These are phyloP conservation scores for Catharus bicknelli DNA, from an alignment of 2,113 vertebrate species.

Conservation along the genomic window DNA sequence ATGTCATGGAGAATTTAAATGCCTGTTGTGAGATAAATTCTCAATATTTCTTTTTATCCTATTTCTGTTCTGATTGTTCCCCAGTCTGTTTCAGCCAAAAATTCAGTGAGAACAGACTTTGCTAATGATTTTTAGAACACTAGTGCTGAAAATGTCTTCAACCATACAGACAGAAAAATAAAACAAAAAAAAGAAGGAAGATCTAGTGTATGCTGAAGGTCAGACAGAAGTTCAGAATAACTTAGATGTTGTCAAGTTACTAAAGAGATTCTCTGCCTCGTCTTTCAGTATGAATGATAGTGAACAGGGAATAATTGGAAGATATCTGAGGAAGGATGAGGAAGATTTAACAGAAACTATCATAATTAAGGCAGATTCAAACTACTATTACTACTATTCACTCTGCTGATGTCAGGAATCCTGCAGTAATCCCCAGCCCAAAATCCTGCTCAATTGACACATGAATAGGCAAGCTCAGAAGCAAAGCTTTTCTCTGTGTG, in stretches of 20 bases:
- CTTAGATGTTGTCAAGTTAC: background rate
- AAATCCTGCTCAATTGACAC: background rate
- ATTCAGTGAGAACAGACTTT: background rate
- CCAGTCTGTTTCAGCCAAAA: background rate
- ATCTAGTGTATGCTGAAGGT: background rate
- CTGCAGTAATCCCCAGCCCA: background rate
- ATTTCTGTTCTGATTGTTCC: background rate
- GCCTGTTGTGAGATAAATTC: background rate
- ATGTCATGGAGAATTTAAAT: background rate
- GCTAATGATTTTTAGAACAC: background rate
- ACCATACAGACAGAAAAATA: background rate
- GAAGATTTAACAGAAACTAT: background rate
- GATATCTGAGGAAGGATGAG: background rate
- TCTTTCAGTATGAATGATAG: background rate
- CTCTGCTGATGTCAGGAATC: background rate
- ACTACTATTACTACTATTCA: background rate
- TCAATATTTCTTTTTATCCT: background rate
- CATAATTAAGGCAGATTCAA: background rate
- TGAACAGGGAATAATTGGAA: background rate
- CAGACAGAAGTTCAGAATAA: background rate
- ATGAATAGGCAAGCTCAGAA: background rate
- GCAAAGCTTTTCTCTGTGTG: background rate
- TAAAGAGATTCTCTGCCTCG: background rate
- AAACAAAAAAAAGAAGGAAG: background rate
- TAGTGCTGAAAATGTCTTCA: background rate